Percentiles rank a stretch among this genome's conserved stretches.
phyloP scores from a whole-genome alignment of 2,888 invertebrate species.

The Tenthredo scrophulariae region DNA sequence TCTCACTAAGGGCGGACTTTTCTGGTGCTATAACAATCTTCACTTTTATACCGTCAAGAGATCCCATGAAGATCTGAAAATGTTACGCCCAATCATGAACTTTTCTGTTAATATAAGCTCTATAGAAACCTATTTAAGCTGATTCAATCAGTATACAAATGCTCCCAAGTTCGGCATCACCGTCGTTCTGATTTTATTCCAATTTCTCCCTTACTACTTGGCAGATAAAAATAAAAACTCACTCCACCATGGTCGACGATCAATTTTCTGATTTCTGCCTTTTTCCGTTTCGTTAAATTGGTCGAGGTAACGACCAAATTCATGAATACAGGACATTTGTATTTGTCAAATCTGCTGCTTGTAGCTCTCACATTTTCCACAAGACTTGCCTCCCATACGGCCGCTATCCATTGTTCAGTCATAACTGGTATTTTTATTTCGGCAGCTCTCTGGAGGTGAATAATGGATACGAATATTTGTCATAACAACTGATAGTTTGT shows the following conservation, averaged over 20 bases:
- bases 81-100: not conserved
- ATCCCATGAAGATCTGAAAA: constrained; percentile 80
- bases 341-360: constrained; percentile 83
- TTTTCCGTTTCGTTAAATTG: constrained; percentile 84
- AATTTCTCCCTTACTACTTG: not conserved
- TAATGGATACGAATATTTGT: constrained; percentile 7
- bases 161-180: not conserved
- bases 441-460: constrained; percentile 83
- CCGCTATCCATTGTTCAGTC: constrained; percentile 88
- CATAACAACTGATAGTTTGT: not conserved
- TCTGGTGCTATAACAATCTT: constrained; percentile 80
- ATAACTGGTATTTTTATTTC: constrained; percentile 86
- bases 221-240: constrained; percentile 53
- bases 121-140: not conserved
- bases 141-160: not conserved
- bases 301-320: constrained; percentile 90
- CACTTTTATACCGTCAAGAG: constrained; percentile 80
- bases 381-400: constrained; percentile 88
- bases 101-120: not conserved
- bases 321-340: constrained; percentile 86
- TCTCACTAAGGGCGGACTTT: constrained; percentile 81
- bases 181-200: not conserved
- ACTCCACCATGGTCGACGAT: constrained; percentile 88
- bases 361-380: constrained; percentile 82
- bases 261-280: constrained; percentile 83